A percentile compares a stretch with the other conserved stretches of the same genome.
Evolutionary conservation across 2,888 invertebrate genomes (phyloP).

Genomic region (Pseudococcus jackbeardsleyi): DNA sequence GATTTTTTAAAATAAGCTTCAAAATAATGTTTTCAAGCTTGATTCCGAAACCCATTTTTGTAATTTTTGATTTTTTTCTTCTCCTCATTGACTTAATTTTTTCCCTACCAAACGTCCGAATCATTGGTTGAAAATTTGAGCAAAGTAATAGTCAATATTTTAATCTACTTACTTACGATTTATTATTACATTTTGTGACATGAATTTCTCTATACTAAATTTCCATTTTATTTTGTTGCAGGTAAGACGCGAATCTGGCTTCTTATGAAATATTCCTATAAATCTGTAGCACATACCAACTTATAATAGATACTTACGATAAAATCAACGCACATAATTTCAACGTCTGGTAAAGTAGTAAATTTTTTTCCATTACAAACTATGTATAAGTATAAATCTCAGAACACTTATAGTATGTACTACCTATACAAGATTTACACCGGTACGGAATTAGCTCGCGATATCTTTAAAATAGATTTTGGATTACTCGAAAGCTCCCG

Average conservation of each 20-base stretch:
- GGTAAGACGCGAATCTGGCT: background rate
- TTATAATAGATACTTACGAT: background rate
- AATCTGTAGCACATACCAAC: background rate
- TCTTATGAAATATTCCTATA: background rate
- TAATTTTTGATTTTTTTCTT: no score
- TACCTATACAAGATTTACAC: background rate
- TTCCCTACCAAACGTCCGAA: no score
- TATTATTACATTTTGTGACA: background rate
- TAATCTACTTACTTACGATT: no score
- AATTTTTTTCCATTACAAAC: background rate
- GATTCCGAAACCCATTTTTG: no score
- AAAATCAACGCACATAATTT: background rate
- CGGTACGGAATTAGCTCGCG: background rate
- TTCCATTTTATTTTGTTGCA: background rate
- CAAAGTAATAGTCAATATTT: no score
- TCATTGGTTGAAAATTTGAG: no score
- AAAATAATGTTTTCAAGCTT: no score
- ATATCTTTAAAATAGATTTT: constrained; percentile 7
- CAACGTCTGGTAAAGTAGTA: constrained; percentile 5
- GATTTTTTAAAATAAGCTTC: no score
- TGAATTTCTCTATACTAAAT: background rate
- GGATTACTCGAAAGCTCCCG: constrained; percentile 13
- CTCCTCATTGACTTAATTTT: no score
- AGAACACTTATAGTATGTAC: background rate
- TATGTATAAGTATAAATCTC: background rate